Conservation (phyloP, 2,797 vertebrate species). For the Taenioides sp. region DNA sequence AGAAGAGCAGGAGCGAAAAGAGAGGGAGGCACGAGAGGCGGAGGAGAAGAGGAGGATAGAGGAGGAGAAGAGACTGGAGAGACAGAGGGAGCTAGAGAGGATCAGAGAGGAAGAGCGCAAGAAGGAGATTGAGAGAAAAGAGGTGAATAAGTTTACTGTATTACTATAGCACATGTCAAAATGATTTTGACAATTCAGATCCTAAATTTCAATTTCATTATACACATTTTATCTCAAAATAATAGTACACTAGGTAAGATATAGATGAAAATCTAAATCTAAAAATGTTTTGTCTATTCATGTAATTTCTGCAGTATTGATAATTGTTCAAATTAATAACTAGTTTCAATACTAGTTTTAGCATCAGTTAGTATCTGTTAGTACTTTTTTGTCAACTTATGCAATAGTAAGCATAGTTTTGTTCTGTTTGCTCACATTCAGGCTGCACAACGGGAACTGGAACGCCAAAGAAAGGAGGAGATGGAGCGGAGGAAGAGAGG, state of each 20-base stretch:
- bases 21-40: constrained; percentile 68
- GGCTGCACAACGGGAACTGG: constrained; percentile 91
- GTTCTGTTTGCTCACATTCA: constrained; percentile 45
- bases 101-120: constrained; percentile 74
- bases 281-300: neutral
- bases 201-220: neutral
- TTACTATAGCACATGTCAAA: neutral
- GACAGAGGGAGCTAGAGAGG: constrained; percentile 71
- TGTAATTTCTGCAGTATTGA: neutral
- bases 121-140: constrained; percentile 75
- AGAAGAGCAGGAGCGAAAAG: constrained; percentile 85
- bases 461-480: constrained; percentile 88
- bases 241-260: neutral
- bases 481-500: constrained; percentile 87
- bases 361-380: neutral
- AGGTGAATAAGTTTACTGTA: constrained; percentile 52
- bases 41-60: constrained; percentile 81
- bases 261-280: neutral
- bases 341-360: neutral
- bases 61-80: constrained; percentile 80
- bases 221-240: too few species aligned
- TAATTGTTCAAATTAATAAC: neutral
- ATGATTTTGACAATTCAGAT: neutral
- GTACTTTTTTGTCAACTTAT: neutral
- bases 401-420: neutral